Base-by-base conservation (phyloP, 2,888 invertebrate genomes). In the Tyria jacobaeae region DNA sequence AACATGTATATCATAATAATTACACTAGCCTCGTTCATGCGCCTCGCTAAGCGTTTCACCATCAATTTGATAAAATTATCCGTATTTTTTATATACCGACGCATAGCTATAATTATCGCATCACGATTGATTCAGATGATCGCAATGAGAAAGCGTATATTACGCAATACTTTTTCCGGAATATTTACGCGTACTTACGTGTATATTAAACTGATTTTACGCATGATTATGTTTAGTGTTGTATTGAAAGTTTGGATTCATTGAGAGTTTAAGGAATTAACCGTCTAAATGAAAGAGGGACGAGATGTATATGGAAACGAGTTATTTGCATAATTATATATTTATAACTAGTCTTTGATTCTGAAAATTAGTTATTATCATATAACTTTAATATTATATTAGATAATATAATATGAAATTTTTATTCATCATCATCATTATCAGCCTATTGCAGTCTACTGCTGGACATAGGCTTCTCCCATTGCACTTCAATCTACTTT, bases 91-190 rank as follows among this genome's bases (percentile, higher is more conserved):
- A 54, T 31, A 44, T 44, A 44, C 25, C 24, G 34, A 47, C 21
- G 17, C 27, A 54, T 44, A 53, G 48, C 31, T 34, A 60, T 62
- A 73, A 65, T 65, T 64, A 70, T 68, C 47, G 54, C 21, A 58
- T 61, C 56, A 60, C 48, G 57, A 58, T 53, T 51, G 61, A 66
- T 48, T 37, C 49, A 17, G 64, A 64, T 37, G 44, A 34, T 56
- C 54, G 62, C 51, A 68, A 72, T 53, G 57, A 24, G 57, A 72
- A 70, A 70, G 68, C 60, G 55, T 12, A 60, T 12, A 58, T 64
- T 64, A 70, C 56, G 63, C 55, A 71, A 71, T 25, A 35, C 10
- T 21, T 7, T 21, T 10, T 55, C 60, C 49, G 24, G 51, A 51
- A 61, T 66, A 62, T 68, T 66, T 66, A 57, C 34, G 58, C 49